phyloP scores from a whole-genome alignment of 1,140 invertebrate species.

The Lordiphosa mommai region DNA sequence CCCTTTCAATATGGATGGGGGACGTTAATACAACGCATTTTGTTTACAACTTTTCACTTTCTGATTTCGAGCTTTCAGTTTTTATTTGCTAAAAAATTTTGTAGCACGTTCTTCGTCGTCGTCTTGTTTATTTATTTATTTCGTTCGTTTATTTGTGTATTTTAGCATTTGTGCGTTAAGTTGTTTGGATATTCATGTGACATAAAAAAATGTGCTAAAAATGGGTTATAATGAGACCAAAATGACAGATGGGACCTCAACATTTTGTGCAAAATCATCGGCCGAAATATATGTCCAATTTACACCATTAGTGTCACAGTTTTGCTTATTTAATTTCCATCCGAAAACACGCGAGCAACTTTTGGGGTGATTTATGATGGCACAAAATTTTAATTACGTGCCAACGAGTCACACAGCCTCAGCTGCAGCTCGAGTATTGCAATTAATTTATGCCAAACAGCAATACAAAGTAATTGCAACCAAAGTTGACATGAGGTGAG shows the following conservation, averaged over 20 bases:
- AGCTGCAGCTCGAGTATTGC: conserved; percentile 33
- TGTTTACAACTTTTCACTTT: conserved; percentile 75
- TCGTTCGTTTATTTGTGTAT: conserved; percentile 69
- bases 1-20: conserved; percentile 20
- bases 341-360: not conserved
- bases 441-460: conserved; percentile 72
- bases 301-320: conserved; percentile 28
- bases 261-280: too few relatives aligned
- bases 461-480: conserved; percentile 60
- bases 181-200: conserved; percentile 69
- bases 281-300: not conserved
- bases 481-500: conserved; percentile 45
- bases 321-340: conserved; percentile 15
- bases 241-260: conserved; percentile 17
- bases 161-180: conserved; percentile 66
- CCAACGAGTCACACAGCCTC: conserved; percentile 53
- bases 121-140: conserved; percentile 57
- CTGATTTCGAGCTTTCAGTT: conserved; percentile 54
- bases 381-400: conserved; percentile 64
- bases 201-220: conserved; percentile 19
- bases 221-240: conserved; percentile 20
- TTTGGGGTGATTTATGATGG: conserved; percentile 41
- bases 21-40: conserved; percentile 72
- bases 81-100: conserved; percentile 45
- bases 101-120: conserved; percentile 17